phyloP scores from a whole-genome alignment of 2,888 invertebrate species.

The Biston stratarius region DNA sequence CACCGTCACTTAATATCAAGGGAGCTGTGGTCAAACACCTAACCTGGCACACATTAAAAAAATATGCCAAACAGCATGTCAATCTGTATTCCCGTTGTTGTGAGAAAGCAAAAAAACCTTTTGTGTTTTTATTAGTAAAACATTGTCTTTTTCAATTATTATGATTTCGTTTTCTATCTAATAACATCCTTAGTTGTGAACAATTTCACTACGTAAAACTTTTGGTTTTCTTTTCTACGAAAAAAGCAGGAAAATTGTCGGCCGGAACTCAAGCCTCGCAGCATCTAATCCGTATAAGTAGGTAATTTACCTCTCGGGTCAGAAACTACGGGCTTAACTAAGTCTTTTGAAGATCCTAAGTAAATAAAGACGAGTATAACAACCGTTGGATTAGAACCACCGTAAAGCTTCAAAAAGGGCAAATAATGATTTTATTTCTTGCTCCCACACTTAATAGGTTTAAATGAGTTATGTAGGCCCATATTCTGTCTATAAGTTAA shows the following conservation, averaged over 20 bases:
- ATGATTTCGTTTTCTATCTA: no score
- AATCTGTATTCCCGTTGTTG: no score
- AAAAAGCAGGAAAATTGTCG: slow-evolving; percentile 7
- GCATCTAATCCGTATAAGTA: slow-evolving; percentile 22
- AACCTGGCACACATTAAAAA: no score
- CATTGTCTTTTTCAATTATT: no score
- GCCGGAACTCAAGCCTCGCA: neutral
- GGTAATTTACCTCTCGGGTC: slow-evolving; percentile 23
- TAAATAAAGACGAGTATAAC: slow-evolving; percentile 33
- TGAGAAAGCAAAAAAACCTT: no score
- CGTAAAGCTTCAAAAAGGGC: slow-evolving; percentile 24
- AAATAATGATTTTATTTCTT: slow-evolving; percentile 28
- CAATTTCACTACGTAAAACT: neutral
- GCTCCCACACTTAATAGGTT: neutral
- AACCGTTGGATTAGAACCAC: slow-evolving; percentile 26
- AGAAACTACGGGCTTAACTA: slow-evolving; percentile 26
- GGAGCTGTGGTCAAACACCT: no score
- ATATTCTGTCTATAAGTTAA: no score
- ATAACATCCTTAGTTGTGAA: no score
- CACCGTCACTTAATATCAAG: no score
- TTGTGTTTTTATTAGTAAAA: no score
- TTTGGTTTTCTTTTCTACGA: neutral
- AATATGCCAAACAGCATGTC: no score
- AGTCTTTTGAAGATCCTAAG: slow-evolving; percentile 38
- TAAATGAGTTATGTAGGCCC: neutral